Evolutionary conservation across 2,797 vertebrate species (phyloP).

Genomic region (Glossophaga mutica): DNA sequence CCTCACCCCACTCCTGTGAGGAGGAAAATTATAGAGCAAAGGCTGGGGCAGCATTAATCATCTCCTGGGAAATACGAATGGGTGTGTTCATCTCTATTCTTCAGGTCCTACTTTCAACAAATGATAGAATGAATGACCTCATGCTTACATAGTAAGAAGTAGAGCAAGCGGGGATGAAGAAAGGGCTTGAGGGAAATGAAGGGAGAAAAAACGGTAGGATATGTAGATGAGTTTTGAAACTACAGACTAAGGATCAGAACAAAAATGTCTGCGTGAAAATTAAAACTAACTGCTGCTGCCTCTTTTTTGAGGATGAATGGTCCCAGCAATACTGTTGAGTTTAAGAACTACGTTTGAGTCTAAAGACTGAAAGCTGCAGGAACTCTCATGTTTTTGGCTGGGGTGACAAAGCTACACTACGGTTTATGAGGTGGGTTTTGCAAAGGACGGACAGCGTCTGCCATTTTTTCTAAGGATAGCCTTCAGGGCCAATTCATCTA

Average conservation of each 20-base stretch:
- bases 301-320: not conserved
- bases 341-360: not conserved
- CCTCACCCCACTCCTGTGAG: not conserved
- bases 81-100: not conserved
- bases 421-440: not conserved
- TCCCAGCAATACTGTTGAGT: not conserved
- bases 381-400: not conserved
- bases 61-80: not conserved
- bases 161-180: not conserved
- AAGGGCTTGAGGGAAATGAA: not conserved
- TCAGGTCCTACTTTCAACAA: not conserved
- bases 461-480: not conserved
- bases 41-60: not conserved
- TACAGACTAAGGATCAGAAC: not conserved
- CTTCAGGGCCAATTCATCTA: not conserved
- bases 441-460: not conserved
- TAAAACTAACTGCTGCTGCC: not conserved
- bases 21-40: not conserved
- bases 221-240: not conserved
- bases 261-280: not conserved
- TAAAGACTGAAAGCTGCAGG: not conserved
- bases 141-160: not conserved
- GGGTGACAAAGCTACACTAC: not conserved
- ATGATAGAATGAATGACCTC: not conserved
- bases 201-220: not conserved